A percentile compares a stretch with the other conserved stretches of the same genome.
These are phyloP conservation scores for Anoplius nigerrimus DNA, from an alignment of 2,888 invertebrate species.

Conservation along the genomic window DNA sequence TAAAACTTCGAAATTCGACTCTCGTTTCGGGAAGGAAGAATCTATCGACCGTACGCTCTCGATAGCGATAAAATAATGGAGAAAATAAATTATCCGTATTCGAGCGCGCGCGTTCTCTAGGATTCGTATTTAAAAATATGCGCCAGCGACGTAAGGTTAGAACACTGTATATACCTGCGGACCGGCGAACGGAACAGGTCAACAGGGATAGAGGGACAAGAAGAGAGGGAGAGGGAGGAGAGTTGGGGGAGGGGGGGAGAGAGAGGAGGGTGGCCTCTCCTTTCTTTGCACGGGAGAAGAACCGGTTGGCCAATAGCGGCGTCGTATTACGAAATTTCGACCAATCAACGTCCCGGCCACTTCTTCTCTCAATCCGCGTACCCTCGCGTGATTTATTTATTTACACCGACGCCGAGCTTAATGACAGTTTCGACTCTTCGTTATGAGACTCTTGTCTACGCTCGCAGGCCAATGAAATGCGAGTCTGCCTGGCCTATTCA, in stretches of 20 bases:
- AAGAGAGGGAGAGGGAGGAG: conserved; percentile 15
- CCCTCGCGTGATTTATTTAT: conserved; percentile 51
- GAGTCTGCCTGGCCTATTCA: conserved; percentile 6
- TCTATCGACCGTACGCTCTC: too few species aligned
- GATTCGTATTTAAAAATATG: too few species aligned
- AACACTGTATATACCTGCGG: neutral
- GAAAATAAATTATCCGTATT: too few species aligned
- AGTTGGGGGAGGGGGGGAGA: conserved; percentile 15
- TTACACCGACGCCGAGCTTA: conserved; percentile 36
- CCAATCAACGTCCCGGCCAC: conserved; percentile 51
- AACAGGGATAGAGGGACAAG: neutral
- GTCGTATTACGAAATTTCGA: conserved; percentile 61
- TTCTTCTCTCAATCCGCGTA: conserved; percentile 20
- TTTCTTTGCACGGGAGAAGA: conserved; percentile 56
- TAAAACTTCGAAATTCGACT: too few species aligned
- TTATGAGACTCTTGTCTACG: too few species aligned
- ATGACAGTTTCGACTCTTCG: too few species aligned
- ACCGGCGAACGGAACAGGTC: neutral
- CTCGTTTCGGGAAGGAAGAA: too few species aligned
- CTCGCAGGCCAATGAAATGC: conserved; percentile 36
- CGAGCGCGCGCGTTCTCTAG: too few species aligned
- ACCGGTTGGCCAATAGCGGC: conserved; percentile 62
- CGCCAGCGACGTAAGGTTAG: too few species aligned
- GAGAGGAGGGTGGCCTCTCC: conserved; percentile 27
- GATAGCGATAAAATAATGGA: too few species aligned